Base-by-base conservation (phyloP, 1,140 invertebrate species). In the Drosophila pruinosa region DNA sequence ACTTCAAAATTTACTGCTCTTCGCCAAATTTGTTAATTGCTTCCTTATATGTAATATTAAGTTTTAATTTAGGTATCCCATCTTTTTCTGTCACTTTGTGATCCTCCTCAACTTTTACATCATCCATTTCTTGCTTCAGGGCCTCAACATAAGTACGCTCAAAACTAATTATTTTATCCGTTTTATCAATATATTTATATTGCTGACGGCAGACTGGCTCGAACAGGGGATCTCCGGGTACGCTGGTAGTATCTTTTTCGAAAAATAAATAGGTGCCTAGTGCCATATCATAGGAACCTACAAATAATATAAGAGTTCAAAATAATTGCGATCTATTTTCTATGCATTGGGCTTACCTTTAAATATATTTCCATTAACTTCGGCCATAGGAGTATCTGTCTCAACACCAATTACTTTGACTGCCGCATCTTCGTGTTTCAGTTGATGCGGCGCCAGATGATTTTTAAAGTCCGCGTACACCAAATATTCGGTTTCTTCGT, bases 191-290 rank as follows among this genome's bases (percentile, higher is more conserved):
- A 75, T 92, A 93, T 65, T 92, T 92, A 47, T 78, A 91, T 7
- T 70, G 64, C 21, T 93, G 45, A 14, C 81, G 91, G 10, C 92
- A 83, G 5, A 75, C 58, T n/a, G 72, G 75, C 64, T 93, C 92
- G 59, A 92, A 93, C 7, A 93, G 67, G 3, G 91, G 90, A 78
- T 93, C 93, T 31, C 92, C 79, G 2, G 92, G 63, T 1, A 41
- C 31, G 1, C 81, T 78, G 62, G 91, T 88, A 1, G 89, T 74
- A 26, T 92, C 91, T 45, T 92, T 92, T 57, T 92, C 91, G 28
- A 93, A 93, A 64, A 93, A 93, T 67, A 93, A 77, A 36, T 92
- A 91, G 2, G 93, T 93, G 15, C 93, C 93, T 28, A 92, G 67
- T 1, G 92, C 90, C 65, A 92, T 91, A 59, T 93, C 92, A 65